These are phyloP conservation scores for Artibeus jamaicensis DNA, from an alignment of 2,797 vertebrate species.

Conservation along the genomic window DNA sequence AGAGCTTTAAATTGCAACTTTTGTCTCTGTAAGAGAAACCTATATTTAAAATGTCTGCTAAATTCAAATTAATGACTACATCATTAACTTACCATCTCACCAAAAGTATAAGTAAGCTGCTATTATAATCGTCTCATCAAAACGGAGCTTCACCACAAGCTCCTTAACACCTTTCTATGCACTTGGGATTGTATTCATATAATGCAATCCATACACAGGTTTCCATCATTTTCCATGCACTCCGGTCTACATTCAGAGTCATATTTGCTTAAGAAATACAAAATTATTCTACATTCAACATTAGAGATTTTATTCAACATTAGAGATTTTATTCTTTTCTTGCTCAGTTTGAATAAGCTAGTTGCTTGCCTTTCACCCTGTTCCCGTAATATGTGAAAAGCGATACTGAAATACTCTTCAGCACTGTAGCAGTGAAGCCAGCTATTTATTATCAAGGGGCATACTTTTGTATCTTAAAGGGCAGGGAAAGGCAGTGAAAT, in stretches of 20 bases:
- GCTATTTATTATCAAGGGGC: neutral
- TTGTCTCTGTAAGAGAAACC: conserved; percentile 87
- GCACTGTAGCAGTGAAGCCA: neutral
- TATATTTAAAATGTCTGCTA: conserved; percentile 86
- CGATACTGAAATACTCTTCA: neutral
- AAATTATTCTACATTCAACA: conserved; percentile 5
- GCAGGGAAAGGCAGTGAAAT: neutral
- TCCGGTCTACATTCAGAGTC: neutral
- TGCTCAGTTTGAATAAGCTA: neutral
- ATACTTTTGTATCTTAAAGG: neutral
- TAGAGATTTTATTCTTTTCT: conserved; percentile 7
- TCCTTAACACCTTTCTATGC: conserved; percentile 22
- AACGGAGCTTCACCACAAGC: conserved; percentile 61
- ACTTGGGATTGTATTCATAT: neutral
- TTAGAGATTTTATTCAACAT: neutral
- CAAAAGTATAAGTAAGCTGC: conserved; percentile 75
- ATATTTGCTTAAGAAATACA: conserved; percentile 25
- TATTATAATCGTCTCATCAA: conserved; percentile 78
- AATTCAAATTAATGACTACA: conserved; percentile 86
- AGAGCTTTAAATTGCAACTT: conserved; percentile 88
- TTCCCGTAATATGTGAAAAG: neutral
- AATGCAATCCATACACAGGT: neutral
- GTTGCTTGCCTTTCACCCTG: neutral
- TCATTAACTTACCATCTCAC: conserved; percentile 83
- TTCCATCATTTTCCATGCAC: neutral